Evolutionary conservation across 2,113 vertebrate genomes (phyloP), one percentile per base, ranked within the genome.

Genomic region (Pangasianodon gigas): DNA sequence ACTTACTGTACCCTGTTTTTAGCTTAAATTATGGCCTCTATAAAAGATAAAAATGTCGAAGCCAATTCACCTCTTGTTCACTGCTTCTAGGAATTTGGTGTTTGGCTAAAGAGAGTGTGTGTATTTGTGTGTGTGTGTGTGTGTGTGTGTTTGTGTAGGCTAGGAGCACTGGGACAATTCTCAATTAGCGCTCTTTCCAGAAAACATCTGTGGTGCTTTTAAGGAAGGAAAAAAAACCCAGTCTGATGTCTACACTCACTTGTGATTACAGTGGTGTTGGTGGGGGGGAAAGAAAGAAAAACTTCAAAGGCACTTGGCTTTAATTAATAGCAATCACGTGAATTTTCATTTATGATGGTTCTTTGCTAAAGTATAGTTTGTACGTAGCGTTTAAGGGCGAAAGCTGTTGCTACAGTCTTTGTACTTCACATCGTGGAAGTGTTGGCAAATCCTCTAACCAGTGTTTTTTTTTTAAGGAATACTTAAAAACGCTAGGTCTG

Each of bases 151-250:
- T 48, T 79, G 88, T 90, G 71, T 69, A 62, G 51, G 67, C 83
- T 54, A 24, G 11, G 44, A 74, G 44, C 21, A 48, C 58, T 52
- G 80, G 16, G 44, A 48, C 8, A 37, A 88, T 91, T 85, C 56
- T 88, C 88, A 85, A 86, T 90, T 88, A 89, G n/a, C 14, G 32
- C 13, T 54, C 32, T 26, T 37, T 62, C 87, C 58, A 67, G 60
- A 85, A 89, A 85, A 88, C 90, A 90, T 90, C 75, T 85, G 89
- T 83, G 86, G 54, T 58, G 24, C 65, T 86, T 92, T 86, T n/a
- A 67, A 88, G 54, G 60, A 46, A 81, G 75, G 44, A 2, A 44
- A 60, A 71, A 41, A 54, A 44, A 24, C 9, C 26, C 26, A 48
- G 7, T 54, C 58, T 37, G 26, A 9, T 26, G 51, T 83, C 44